Percentiles rank a stretch among this genome's conserved stretches.
Evolutionary conservation across 2,113 vertebrate species (phyloP).

Genomic region (Pheucticus melanocephalus): DNA sequence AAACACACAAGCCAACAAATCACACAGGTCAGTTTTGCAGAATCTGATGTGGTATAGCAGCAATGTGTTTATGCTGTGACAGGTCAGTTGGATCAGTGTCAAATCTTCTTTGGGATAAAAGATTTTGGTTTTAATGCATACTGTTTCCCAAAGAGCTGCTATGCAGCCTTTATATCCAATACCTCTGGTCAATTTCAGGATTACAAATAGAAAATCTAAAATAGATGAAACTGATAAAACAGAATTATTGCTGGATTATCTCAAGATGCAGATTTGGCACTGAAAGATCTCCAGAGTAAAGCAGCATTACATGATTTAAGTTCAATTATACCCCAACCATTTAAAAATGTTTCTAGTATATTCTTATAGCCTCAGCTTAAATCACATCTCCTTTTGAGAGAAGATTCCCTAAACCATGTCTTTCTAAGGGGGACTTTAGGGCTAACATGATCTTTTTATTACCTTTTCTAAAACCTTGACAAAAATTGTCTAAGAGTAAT

Average conservation of each 20-base stretch:
- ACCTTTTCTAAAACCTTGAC: background rate
- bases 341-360: background rate
- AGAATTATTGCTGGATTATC: conserved; percentile 10
- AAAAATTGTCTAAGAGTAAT: background rate
- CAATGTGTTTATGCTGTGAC: background rate
- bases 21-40: background rate
- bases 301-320: background rate
- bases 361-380: background rate
- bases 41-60: background rate
- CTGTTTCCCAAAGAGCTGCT: background rate
- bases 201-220: conserved; percentile 1
- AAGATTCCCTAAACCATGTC: background rate
- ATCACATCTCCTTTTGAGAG: background rate
- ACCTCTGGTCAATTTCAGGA: background rate
- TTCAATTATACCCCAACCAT: background rate
- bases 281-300: background rate
- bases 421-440: background rate
- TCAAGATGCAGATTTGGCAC: background rate
- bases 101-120: background rate
- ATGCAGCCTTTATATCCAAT: background rate
- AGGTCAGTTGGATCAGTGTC: background rate
- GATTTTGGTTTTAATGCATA: background rate
- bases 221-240: conserved; percentile 8
- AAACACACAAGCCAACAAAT: conserved; percentile 16
- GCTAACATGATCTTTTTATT: background rate